phyloP scores from a whole-genome alignment of 1,140 invertebrate genomes.

The Drosophila kurseongensis region DNA sequence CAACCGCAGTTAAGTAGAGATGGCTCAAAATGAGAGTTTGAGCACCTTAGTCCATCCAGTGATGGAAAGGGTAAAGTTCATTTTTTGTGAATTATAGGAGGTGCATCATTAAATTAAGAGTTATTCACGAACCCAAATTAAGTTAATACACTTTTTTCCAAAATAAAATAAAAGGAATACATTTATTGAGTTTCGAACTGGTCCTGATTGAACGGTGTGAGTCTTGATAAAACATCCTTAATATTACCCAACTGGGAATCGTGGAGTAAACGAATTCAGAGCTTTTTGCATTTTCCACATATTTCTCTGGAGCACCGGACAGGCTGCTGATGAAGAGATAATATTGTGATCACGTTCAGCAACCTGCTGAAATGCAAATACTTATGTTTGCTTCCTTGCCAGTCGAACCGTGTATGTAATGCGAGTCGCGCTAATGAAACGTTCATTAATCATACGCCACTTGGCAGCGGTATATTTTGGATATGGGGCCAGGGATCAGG shows the following conservation, averaged over 20 bases:
- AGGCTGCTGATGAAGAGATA: conserved; percentile 77
- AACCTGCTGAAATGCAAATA: conserved; percentile 82
- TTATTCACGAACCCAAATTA: no score
- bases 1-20: conserved; percentile 11
- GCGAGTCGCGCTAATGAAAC: conserved; percentile 74
- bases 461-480: conserved; percentile 52
- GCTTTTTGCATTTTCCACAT: conserved; percentile 26
- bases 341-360: conserved; percentile 83
- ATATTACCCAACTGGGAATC: not conserved
- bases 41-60: not conserved
- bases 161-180: not conserved
- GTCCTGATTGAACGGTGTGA: no score
- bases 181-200: no score
- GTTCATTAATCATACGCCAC: conserved; percentile 76
- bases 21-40: not conserved
- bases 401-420: conserved; percentile 48
- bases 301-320: conserved; percentile 22
- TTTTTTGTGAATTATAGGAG: no score
- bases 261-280: not conserved
- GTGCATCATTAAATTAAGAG: no score
- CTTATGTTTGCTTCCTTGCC: conserved; percentile 15
- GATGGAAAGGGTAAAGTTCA: no score
- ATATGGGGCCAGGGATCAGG: conserved; percentile 34
- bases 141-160: no score
- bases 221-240: no score